Conservation (phyloP, 2,797 vertebrate genomes). For the Hoplostethus mediterraneus region DNA sequence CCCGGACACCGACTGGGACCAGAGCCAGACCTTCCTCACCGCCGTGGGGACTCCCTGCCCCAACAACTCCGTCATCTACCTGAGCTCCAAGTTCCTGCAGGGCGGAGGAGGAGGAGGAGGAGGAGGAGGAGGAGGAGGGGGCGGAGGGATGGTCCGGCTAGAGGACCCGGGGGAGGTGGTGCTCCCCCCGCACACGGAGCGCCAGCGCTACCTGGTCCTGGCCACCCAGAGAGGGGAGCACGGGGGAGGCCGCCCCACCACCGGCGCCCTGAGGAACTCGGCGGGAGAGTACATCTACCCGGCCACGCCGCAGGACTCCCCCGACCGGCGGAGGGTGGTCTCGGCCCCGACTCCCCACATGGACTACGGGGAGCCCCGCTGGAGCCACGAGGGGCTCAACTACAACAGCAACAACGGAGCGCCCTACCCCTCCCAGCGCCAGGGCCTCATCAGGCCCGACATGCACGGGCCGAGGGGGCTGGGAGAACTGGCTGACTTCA, state of each 20-base stretch:
- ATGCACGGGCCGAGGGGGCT: constrained; percentile 82
- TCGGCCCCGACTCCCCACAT: constrained; percentile 91
- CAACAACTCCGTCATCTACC: constrained; percentile 86
- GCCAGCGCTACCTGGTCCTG: constrained; percentile 87
- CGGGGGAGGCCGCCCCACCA: constrained; percentile 72
- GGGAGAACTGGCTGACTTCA: constrained; percentile 88
- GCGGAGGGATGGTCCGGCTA: constrained; percentile 78
- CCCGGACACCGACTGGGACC: constrained; percentile 89
- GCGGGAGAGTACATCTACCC: constrained; percentile 90
- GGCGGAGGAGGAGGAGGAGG: constrained; percentile 78
- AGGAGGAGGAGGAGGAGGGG: constrained; percentile 77
- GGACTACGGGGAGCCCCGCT: constrained; percentile 87
- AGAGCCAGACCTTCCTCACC: constrained; percentile 90
- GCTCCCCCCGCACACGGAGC: constrained; percentile 81
- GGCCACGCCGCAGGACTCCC: constrained; percentile 90
- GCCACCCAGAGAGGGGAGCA: constrained; percentile 82
- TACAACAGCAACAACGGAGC: constrained; percentile 88
- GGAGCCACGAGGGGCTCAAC: constrained; percentile 91
- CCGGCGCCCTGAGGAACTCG: constrained; percentile 81
- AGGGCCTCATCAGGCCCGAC: constrained; percentile 79
- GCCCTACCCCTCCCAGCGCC: constrained; percentile 80
- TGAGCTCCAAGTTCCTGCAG: constrained; percentile 87
- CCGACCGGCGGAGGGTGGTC: constrained; percentile 91
- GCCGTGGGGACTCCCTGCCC: constrained; percentile 83
- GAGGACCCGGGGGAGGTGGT: constrained; percentile 81